Percentiles rank a stretch among this genome's conserved stretches.
These are phyloP conservation scores for Gila robusta DNA, from an alignment of 2,797 vertebrate genomes.

Conservation along the genomic window DNA sequence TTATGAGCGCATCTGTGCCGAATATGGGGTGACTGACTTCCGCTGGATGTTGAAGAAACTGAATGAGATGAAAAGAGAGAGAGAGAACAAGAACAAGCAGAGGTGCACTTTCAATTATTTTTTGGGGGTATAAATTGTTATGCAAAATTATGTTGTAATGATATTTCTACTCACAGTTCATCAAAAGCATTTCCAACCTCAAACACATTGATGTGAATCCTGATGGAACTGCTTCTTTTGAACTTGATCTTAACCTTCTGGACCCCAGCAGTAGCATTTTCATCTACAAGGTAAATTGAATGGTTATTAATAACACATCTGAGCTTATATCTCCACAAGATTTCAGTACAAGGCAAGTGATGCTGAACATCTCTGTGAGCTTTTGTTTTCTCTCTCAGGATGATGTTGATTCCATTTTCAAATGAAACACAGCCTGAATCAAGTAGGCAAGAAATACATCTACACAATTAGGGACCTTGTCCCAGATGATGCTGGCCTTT, in stretches of 20 bases:
- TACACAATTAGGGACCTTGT: conserved; percentile 84
- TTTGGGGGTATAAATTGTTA: neutral
- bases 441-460: conserved; percentile 77
- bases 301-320: conserved; percentile 2
- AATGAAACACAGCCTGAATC: conserved; percentile 79
- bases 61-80: conserved; percentile 81
- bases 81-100: conserved; percentile 78
- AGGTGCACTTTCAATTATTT: conserved; percentile 68
- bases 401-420: conserved; percentile 81
- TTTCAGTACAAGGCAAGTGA: neutral
- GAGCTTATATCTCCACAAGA: neutral
- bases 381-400: conserved; percentile 73
- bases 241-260: conserved; percentile 86
- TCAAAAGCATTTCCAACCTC: conserved; percentile 77
- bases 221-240: conserved; percentile 81
- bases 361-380: neutral
- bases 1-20: conserved; percentile 86
- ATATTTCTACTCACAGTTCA: conserved; percentile 72
- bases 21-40: conserved; percentile 87
- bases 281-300: conserved; percentile 83
- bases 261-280: conserved; percentile 79
- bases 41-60: conserved; percentile 89
- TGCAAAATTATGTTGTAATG: neutral
- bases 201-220: conserved; percentile 78
- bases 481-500: conserved; percentile 86